Percentiles rank a stretch among this genome's conserved stretches.
phyloP scores from a whole-genome alignment of 2,113 vertebrate species.

The Martes martes region DNA sequence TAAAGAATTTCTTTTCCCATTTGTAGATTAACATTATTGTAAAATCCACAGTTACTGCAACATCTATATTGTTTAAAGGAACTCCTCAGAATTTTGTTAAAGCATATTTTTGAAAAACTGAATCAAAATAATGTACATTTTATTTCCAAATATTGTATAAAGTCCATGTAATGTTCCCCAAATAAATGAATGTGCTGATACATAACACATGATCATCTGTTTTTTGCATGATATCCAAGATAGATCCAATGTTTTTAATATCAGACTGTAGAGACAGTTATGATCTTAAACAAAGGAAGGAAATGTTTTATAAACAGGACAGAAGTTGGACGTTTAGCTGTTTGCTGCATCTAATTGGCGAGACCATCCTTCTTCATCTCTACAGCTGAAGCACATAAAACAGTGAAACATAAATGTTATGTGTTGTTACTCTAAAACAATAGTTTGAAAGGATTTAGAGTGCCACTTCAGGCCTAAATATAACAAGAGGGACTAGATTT shows the following conservation, averaged over 20 bases:
- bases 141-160: conserved; percentile 75
- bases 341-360: conserved; percentile 95
- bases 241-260: conserved; percentile 73
- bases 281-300: conserved; percentile 67
- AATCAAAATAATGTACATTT: conserved; percentile 83
- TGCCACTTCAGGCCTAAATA: background rate
- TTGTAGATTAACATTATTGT: conserved; percentile 81
- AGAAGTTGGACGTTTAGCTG: conserved; percentile 85
- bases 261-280: conserved; percentile 71
- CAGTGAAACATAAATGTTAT: background rate
- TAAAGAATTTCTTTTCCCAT: conserved; percentile 75
- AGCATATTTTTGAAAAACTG: conserved; percentile 75
- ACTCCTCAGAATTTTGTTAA: conserved; percentile 75
- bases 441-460: background rate
- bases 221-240: conserved; percentile 70
- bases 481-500: background rate
- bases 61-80: conserved; percentile 61
- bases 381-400: conserved; percentile 80
- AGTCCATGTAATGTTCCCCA: conserved; percentile 78
- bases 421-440: background rate
- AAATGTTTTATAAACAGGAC: conserved; percentile 64
- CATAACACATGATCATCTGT: conserved; percentile 81
- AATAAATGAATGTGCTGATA: conserved; percentile 79
- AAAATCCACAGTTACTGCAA: conserved; percentile 77
- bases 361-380: conserved; percentile 95